Evolutionary conservation across 2,888 invertebrate genomes (phyloP), one percentile per base, ranked within the genome.

Genomic region (Lumbricus terrestris): DNA sequence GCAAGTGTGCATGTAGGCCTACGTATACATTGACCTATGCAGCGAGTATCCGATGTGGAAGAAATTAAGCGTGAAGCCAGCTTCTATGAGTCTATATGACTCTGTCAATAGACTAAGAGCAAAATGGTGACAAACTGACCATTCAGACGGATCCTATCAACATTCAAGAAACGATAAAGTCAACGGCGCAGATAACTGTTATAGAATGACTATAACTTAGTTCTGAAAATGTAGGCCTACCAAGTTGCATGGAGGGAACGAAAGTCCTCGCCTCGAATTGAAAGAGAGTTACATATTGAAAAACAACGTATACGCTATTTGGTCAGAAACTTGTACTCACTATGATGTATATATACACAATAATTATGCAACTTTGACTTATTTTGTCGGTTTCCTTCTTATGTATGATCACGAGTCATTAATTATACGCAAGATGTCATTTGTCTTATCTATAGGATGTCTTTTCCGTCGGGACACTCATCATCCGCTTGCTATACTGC

Each of bases 381-480:
- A 1, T 69, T n/a, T n/a, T 69, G n/a, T 69, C 69, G 13, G n/a
- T n/a, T n/a, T 29, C 16, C 8, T 4, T 16, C 16, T n/a, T 20
- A 47, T 20, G 2, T 18, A 18, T 47, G 47, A 4, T n/a, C n/a
- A 47, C 23, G 23, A 47, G 23, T 23, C 23, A 47, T 47, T 20
- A 23, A 23, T n/a, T n/a, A n/a, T n/a, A n/a, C 29, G n/a, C 8
- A 29, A 69, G 4, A n/a, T 37, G 20, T 20, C 3, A 47, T 88
- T n/a, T 69, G 42, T 90, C 93, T 29, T 92, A n/a, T n/a, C n/a
- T n/a, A n/a, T n/a, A 94, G 95, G 91, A 90, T 94, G 40, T 95
- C 94, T 13, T 94, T 94, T 90, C 94, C 94, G 6, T 95, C 95
- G 0, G 94, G 94, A 16, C 94, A 95, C 92, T 92, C 94, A 23